These are phyloP conservation scores for Prochilodus magdalenae DNA, from an alignment of 2,113 vertebrate genomes.

Conservation along the genomic window DNA sequence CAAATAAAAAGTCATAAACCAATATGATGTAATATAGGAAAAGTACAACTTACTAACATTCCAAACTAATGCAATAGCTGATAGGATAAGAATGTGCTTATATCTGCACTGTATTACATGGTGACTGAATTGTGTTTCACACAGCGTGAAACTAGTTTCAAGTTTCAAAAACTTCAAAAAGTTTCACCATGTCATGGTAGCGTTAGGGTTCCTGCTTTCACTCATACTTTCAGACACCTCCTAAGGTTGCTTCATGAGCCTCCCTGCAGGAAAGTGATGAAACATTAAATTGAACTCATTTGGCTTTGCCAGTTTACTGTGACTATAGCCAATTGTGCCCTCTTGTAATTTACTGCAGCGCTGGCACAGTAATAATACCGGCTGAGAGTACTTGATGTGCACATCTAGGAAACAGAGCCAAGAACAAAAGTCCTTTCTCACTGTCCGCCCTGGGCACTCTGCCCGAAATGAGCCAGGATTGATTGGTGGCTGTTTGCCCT, in stretches of 20 bases:
- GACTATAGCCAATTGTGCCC: background rate
- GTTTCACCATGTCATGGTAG: no score
- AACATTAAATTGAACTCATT: background rate
- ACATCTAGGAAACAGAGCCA: slow-evolving; percentile 24
- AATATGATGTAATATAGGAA: no score
- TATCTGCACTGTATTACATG: no score
- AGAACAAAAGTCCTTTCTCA: slow-evolving; percentile 17
- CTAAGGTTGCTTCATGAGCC: background rate
- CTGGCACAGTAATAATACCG: background rate
- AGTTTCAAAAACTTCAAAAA: no score
- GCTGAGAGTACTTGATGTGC: background rate
- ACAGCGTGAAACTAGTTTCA: no score
- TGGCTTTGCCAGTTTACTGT: background rate
- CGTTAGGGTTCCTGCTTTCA: background rate
- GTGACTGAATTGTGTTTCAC: no score
- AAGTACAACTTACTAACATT: no score
- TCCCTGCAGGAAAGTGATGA: background rate
- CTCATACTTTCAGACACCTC: background rate
- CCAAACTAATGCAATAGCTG: no score
- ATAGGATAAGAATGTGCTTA: no score
- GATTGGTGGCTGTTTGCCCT: slow-evolving; percentile 19
- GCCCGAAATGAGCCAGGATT: slow-evolving; percentile 25
- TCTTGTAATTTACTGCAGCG: background rate
- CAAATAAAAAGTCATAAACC: no score
- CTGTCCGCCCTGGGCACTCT: background rate